Base-by-base conservation (phyloP, 2,113 vertebrate genomes). In the Pterophyllum scalare region DNA sequence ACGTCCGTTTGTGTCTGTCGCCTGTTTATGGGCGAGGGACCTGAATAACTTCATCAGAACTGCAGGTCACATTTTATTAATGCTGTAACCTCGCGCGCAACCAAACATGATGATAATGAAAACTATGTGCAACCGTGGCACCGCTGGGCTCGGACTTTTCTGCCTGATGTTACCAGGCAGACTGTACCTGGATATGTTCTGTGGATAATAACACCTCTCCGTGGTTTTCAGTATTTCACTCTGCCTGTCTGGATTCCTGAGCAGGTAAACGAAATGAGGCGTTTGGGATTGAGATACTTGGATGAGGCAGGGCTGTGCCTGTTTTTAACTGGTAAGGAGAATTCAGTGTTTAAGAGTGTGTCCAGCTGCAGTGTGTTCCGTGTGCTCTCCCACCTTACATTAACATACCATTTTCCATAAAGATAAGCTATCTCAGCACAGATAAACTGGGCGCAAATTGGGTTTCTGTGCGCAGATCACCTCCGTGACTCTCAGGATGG, bases 21-120 rank as follows among this genome's bases (percentile, higher is more conserved):
- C 26, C 0, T 33, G 43, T 33, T 19, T 33, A n/a, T 19, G 33
- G 31, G 49, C 56, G 57, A 58, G n/a, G 5, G 10, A 43, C 80
- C 57, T 67, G 49, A 49, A 77, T 81, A 79, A 81, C 83, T 84
- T 80, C 83, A 74, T 62, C 74, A 6, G 6, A 46, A 35, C 83
- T 46, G 67, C 33, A n/a, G 67, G 67, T 64, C 26, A 26, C 20
- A 35, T 72, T 84, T 20, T 61, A 82, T 77, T 82, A 86, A 67
- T 84, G 43, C 59, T 88, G 5, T 61, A 72, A 72, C 31, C 83
- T 54, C 54, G 26, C 79, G 80, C 57, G 67, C 80, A 49, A 28
- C 31, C 54, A 28, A 72, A 81, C 33, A 75, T 6, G 6, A 7
- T 33, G 31, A 33, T 24, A 77, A 86, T 77, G 81, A 84, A 83